Conservation (phyloP, 2,113 vertebrate genomes). For the Vidua macroura region DNA sequence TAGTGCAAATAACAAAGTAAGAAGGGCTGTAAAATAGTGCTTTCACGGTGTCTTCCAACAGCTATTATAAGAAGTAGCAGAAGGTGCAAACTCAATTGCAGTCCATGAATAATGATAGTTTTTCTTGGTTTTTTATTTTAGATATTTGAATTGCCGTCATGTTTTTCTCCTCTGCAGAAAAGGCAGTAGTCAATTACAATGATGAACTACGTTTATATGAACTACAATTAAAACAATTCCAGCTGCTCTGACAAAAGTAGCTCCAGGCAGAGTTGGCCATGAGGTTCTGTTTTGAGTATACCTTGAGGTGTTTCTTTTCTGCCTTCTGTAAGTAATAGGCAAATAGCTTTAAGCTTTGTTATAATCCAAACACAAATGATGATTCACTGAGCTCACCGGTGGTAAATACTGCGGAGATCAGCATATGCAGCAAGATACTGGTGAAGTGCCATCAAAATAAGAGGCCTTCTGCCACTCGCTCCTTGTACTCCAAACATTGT, state of each 20-base stretch:
- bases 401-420: slow-evolving; percentile 45
- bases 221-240: slow-evolving; percentile 49
- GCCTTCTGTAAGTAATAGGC: slow-evolving; percentile 24
- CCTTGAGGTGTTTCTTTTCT: not conserved
- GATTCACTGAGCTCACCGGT: not conserved
- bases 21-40: slow-evolving; percentile 41
- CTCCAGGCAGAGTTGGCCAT: slow-evolving; percentile 24
- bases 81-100: slow-evolving; percentile 69
- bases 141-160: slow-evolving; percentile 65
- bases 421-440: slow-evolving; percentile 50
- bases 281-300: slow-evolving; percentile 2
- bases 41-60: slow-evolving; percentile 27
- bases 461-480: slow-evolving; percentile 43
- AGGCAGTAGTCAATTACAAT: slow-evolving; percentile 57
- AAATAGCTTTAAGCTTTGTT: slow-evolving; percentile 46
- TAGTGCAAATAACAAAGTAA: slow-evolving; percentile 66
- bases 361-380: slow-evolving; percentile 11
- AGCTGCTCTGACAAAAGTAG: slow-evolving; percentile 18
- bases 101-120: slow-evolving; percentile 60
- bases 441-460: slow-evolving; percentile 68
- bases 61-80: slow-evolving; percentile 60
- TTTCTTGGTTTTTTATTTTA: slow-evolving; percentile 63
- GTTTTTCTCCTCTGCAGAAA: slow-evolving; percentile 63
- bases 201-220: not conserved
- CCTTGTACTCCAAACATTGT: slow-evolving; percentile 64